phyloP scores from a whole-genome alignment of 1,140 invertebrate genomes.

The Micrasema longulum region DNA sequence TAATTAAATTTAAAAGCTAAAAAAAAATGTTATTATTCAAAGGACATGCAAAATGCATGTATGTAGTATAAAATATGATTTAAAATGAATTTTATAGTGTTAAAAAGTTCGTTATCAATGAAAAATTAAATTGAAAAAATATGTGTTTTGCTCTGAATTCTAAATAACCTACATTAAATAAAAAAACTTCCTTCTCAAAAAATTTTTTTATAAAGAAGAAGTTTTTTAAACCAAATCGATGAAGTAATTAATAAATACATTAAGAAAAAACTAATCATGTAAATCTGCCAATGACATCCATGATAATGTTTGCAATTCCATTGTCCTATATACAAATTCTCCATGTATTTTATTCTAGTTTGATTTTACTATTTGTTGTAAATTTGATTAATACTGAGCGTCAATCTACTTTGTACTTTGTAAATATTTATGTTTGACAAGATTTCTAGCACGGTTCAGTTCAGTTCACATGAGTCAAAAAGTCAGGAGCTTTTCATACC shows the following conservation, averaged over 20 bases:
- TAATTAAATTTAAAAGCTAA: no score
- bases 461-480: conserved; percentile 4
- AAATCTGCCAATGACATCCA: background rate
- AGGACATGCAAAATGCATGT: background rate
- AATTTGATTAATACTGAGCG: background rate
- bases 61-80: background rate
- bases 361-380: background rate
- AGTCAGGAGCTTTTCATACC: background rate
- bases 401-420: background rate
- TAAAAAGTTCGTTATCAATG: background rate
- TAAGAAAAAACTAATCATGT: background rate
- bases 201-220: no score
- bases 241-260: no score
- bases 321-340: background rate
- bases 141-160: background rate
- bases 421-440: background rate
- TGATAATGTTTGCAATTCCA: background rate
- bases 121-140: background rate
- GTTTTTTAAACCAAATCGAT: background rate
- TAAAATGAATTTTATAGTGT: background rate
- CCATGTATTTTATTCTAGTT: background rate
- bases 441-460: conserved; percentile 3
- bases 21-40: background rate
- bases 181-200: no score
- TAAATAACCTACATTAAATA: no score